phyloP scores from a whole-genome alignment of 2,113 vertebrate genomes.

The Ursus arctos region DNA sequence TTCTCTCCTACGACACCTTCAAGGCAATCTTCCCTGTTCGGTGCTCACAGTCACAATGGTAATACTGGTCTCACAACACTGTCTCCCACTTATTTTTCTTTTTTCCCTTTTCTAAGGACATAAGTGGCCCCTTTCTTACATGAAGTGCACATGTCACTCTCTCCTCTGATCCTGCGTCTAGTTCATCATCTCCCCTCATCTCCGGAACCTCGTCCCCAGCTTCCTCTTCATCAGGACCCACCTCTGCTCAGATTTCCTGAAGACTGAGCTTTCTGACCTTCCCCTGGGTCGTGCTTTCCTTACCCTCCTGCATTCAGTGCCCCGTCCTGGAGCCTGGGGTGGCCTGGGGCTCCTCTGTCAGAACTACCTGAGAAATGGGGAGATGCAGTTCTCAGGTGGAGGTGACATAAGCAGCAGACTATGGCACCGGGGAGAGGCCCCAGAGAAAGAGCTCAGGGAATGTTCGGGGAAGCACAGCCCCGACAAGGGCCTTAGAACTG shows the following conservation, averaged over 20 bases:
- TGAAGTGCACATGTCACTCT: background rate
- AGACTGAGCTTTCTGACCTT: background rate
- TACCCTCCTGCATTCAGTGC: too few species aligned
- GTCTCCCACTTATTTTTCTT: rapidly evolving
- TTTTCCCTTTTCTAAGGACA: rapidly evolving
- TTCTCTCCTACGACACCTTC: background rate
- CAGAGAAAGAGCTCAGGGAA: too few species aligned
- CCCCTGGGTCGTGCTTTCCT: background rate
- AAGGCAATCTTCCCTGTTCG: background rate
- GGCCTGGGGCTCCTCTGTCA: too few species aligned
- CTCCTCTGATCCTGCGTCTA: rapidly evolving
- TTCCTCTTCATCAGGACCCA: background rate
- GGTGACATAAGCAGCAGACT: background rate
- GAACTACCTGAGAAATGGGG: background rate
- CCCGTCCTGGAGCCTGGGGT: background rate
- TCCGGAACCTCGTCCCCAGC: background rate
- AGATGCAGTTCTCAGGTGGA: background rate
- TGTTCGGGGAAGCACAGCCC: too few species aligned
- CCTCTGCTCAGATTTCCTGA: background rate
- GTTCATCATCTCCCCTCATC: background rate
- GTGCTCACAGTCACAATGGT: background rate
- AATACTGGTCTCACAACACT: background rate
- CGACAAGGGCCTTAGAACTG: too few species aligned
- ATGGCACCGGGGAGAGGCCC: too few species aligned
- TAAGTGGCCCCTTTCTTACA: background rate